Evolutionary conservation across 2,888 invertebrate species (phyloP).

Genomic region (Leptopilina drosophilae): DNA sequence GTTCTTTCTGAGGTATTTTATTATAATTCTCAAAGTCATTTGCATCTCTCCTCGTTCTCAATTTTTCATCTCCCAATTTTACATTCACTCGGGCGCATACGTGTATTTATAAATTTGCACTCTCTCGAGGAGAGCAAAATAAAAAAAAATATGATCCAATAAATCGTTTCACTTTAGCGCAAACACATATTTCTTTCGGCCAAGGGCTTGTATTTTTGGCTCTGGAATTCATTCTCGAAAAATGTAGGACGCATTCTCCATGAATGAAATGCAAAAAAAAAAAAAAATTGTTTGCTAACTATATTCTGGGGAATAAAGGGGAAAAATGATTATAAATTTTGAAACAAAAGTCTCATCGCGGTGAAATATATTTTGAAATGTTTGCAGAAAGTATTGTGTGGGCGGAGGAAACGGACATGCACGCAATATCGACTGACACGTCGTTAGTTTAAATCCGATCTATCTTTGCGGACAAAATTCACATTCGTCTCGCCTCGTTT

Average conservation of each 20-base stretch:
- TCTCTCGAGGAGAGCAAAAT: not conserved
- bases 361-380: not conserved
- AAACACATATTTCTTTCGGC: conserved; percentile 33
- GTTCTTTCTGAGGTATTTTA: not conserved
- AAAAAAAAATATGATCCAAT: not conserved
- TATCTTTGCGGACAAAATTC: conserved; percentile 32
- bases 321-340: too few species aligned
- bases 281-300: too few species aligned
- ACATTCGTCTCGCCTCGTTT: conserved; percentile 26
- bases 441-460: conserved; percentile 33
- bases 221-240: conserved; percentile 17
- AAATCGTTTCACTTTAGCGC: conserved; percentile 23
- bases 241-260: not conserved
- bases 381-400: not conserved
- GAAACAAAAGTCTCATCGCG: too few species aligned
- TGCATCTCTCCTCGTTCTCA: not conserved
- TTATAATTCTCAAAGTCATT: not conserved
- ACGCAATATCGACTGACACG: conserved; percentile 39
- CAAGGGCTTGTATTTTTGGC: conserved; percentile 35
- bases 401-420: conserved; percentile 22
- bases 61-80: conserved; percentile 12
- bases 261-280: conserved; percentile 2
- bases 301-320: too few species aligned
- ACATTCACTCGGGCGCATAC: not conserved
- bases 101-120: conserved; percentile 19